Base-by-base conservation (phyloP, 2,113 vertebrate species). In the Ranitomeya variabilis region DNA sequence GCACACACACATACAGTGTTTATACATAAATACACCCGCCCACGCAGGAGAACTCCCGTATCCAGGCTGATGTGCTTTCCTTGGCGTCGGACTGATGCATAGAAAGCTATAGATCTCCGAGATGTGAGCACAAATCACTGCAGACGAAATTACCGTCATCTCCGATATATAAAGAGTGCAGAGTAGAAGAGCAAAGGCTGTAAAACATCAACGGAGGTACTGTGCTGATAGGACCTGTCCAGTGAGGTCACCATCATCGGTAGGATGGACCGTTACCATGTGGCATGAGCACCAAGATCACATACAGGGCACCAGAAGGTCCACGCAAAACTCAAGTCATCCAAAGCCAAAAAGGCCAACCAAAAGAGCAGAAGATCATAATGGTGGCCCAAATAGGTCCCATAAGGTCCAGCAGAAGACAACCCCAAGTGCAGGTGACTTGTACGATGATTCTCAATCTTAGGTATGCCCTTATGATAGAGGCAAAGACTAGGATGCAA, bases 1-100 rank as follows among this genome's bases (percentile, higher is more conserved):
- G 91, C 19, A 89, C 88, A 92, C 23, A 87, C 4, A 66, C 31
- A 81, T 64, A 83, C 86, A 87, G 86, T 87, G 60, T 87, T 87
- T 87, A 87, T 87, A 57, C 31, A 87, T 67, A 79, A 87, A 87
- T 55, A 87, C 62, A 18, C 10, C 60, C 86, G n/a, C 86, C 86
- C 62, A 87, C 86, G 52, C 77, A 26, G 26, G 84, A 77, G 73
- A 19, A 76, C 45, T 76, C 16, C 57, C 16, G 73, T 52, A 85
- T 57, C 71, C 3, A 31, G 16, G 86, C 76, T 80, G 77, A 87
- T 87, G 77, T 80, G 76, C 76, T 80, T 87, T 86, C 74, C 2
- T 37, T 85, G 37, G 74, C 66, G 26, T 62, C 18, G 85, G 74
- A 66, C 74, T 79, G 57, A 64, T 51, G 31, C 52, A 79, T 69